Conservation (phyloP, 1,140 invertebrate species). For the Ceratoteleas bidentatus region DNA sequence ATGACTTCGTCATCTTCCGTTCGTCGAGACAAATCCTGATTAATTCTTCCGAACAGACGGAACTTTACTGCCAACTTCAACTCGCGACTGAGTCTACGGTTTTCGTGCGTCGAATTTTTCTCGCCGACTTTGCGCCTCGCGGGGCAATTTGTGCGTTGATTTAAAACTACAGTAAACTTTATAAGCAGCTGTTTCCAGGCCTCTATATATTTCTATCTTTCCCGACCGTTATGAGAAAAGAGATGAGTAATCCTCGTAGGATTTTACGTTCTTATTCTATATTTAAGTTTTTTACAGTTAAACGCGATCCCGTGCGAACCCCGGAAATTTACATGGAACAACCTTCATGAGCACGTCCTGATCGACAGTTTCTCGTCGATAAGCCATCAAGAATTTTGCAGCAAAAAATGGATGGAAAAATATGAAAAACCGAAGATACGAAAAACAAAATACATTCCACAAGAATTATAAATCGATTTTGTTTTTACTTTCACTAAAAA, state of each 20-base stretch:
- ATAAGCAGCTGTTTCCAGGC: constrained; percentile 40
- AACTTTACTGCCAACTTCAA: too few species aligned
- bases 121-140: not conserved
- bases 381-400: too few species aligned
- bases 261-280: constrained; percentile 54
- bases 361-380: too few species aligned
- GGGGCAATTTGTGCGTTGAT: constrained; percentile 25
- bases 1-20: constrained; percentile 23
- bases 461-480: too few species aligned
- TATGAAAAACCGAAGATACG: too few species aligned
- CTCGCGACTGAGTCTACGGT: too few species aligned
- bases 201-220: constrained; percentile 47
- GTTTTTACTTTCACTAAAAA: too few species aligned
- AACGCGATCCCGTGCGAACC: constrained; percentile 8
- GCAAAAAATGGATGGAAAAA: too few species aligned
- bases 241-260: constrained; percentile 51
- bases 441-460: too few species aligned
- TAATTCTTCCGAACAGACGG: too few species aligned
- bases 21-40: too few species aligned
- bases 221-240: constrained; percentile 54
- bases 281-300: constrained; percentile 52
- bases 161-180: constrained; percentile 42
- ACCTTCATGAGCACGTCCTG: constrained; percentile 13
- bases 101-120: not conserved
- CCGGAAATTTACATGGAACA: constrained; percentile 16